Percentiles rank a stretch among this genome's conserved stretches.
phyloP scores from a whole-genome alignment of 2,888 invertebrate genomes.

The Sarcophaga caerulescens region DNA sequence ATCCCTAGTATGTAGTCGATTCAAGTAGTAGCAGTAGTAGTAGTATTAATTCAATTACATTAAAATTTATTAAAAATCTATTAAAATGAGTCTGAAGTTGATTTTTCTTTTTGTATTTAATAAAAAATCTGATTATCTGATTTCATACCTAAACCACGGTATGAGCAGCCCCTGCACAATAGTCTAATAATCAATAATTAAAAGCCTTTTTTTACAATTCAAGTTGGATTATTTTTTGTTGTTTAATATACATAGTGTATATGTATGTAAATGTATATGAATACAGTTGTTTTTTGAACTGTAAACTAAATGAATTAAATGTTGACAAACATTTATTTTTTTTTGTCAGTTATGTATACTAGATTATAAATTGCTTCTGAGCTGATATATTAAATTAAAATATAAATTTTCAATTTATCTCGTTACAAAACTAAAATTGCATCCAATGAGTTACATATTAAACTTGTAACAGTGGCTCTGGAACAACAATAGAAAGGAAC shows the following conservation, averaged over 20 bases:
- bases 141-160: too few relatives aligned
- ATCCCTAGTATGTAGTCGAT: too few relatives aligned
- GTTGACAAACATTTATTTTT: constrained; percentile 41
- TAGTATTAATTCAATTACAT: too few relatives aligned
- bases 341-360: constrained; percentile 43
- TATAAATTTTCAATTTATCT: constrained; percentile 41
- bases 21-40: too few relatives aligned
- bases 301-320: background rate
- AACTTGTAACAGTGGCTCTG: background rate
- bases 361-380: constrained; percentile 45
- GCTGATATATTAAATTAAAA: constrained; percentile 44
- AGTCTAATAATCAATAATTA: too few relatives aligned
- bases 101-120: too few relatives aligned
- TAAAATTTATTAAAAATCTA: too few relatives aligned
- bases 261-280: background rate
- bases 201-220: too few relatives aligned
- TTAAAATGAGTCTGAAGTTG: too few relatives aligned
- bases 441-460: constrained; percentile 2
- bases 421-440: background rate
- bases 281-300: background rate
- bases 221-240: background rate
- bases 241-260: background rate
- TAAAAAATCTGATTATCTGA: too few relatives aligned
- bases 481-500: background rate
- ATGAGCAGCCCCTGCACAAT: too few relatives aligned